Evolutionary conservation across 2,888 invertebrate genomes (phyloP), one percentile per base, ranked within the genome.

Genomic region (Trachelus troglodyta): DNA sequence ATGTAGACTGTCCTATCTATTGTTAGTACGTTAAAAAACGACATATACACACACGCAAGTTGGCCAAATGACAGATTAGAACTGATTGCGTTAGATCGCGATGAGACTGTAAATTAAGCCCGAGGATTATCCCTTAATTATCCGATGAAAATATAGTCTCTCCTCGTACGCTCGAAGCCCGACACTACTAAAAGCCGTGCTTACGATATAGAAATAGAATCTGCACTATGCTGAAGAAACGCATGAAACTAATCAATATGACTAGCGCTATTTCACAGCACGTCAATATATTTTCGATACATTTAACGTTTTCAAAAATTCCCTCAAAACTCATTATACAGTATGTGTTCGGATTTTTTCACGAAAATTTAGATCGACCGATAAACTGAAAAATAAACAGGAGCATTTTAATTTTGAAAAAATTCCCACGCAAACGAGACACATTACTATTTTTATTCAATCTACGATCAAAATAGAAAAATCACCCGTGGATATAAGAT

Each of bases 51-150:
- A 23, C 2, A 1, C 0, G n/a, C 77, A 37, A 69, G 34, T 35
- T 69, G 69, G n/a, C 34, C 74, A 31, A 77, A 69, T 74, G 73
- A 73, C 69, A 77, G 74, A 77, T 74, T 74, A 74, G 69, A 68
- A n/a, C 15, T 40, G 73, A 77, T 77, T 75, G 69, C 33, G 74
- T 77, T 77, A 75, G 75, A 77, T 77, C 74, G 69, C 30, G 77
- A 69, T 23, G 74, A 77, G 74, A 77, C 40, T 77, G 68, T 69
- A 23, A 74, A 77, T 77, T 77, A 74, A 74, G 69, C 37, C 69
- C 23, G 34, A 33, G 69, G 30, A n/a, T 69, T 77, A 74, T 77
- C 69, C 37, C 34, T 77, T 69, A 37, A 77, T 77, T 76, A 77
- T 31, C 23, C 34, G 11, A 74, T 15, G 23, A 34, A 34, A 76